Evolutionary conservation across 64 coral and sea anemone genomes (phyloP).

Genomic region (Montipora capricornis): DNA sequence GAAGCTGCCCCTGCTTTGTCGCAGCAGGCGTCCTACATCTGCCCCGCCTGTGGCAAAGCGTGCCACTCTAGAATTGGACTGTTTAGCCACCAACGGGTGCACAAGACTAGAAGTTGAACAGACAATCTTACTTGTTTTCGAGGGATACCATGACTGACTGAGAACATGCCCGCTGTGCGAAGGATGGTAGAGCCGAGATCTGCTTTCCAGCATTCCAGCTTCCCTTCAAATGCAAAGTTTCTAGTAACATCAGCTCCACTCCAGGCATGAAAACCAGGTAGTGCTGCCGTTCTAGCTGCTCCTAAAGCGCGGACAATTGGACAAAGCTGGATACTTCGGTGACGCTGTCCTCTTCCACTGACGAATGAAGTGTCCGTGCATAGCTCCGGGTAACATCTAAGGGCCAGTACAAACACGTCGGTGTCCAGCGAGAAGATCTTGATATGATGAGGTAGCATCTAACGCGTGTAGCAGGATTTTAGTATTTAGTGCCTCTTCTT

Average conservation of each 20-base stretch:
- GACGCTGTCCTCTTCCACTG: conserved; percentile 20
- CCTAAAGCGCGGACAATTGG: conserved; percentile 18
- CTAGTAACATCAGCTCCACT: conserved; percentile 60
- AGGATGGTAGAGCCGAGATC: conserved; percentile 33
- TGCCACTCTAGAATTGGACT: too few relatives aligned
- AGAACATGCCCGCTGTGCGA: neutral
- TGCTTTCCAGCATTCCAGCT: conserved; percentile 50
- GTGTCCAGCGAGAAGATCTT: conserved; percentile 38
- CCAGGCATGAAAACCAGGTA: conserved; percentile 34
- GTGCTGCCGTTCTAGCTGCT: conserved; percentile 52
- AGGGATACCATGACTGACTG: too few relatives aligned
- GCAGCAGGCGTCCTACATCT: too few relatives aligned
- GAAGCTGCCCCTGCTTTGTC: too few relatives aligned
- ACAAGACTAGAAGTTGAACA: too few relatives aligned
- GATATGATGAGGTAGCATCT: conserved; percentile 18
- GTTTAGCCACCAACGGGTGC: too few relatives aligned
- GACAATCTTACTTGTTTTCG: too few relatives aligned
- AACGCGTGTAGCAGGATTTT: conserved; percentile 12
- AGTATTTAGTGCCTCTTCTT: conserved; percentile 30
- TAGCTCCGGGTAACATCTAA: neutral
- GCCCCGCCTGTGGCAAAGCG: too few relatives aligned
- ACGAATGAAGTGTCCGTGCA: conserved; percentile 38
- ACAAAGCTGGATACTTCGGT: conserved; percentile 19
- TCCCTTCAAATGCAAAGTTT: conserved; percentile 41
- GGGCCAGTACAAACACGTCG: conserved; percentile 42